Base-by-base conservation (phyloP, 2,113 vertebrate genomes). In the Myotis brandtii region DNA sequence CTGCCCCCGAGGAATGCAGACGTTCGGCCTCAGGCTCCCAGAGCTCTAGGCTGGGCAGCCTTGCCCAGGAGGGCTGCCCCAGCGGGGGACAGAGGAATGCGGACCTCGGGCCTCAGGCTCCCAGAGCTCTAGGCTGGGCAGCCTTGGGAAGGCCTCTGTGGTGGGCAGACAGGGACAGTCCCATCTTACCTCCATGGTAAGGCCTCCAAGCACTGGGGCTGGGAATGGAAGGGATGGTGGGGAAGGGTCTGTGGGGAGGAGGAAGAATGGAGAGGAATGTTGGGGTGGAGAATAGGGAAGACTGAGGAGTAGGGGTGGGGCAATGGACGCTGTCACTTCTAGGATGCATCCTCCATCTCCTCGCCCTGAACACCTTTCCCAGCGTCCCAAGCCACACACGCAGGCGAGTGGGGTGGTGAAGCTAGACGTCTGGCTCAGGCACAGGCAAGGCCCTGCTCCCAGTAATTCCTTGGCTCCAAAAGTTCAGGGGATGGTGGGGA, bases 351-450 rank as follows among this genome's bases (percentile, higher is more conserved):
- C 21, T 17, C 46, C 14, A 18, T 13, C 30, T 72, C 30, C 12
- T 70, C 0, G 3, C 14, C 85, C 32, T 23, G 64, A n/a, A 77
- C 8, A 43, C 6, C 56, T 40, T 54, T 67, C 37, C 50, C 21
- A 8, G 69, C 5, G 0, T 14, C 37, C 18, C 17, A 30, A 64
- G 17, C 43, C 48, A 12, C 1, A 25, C 0, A 1, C 0, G 14
- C 37, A 69, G 52, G 7, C 10, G 0, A 9, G 34, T 20, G 32
- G 8, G 23, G 13, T 32, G 46, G 2, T 27, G 40, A 95, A 91
- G 32, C 50, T 32, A 4, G 16, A 16, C n/a, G 20, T 48, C 72
- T 62, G 86, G 69, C 13, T 17, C 43, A 3, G 3, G 13, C n/a
- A 16, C 17, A 25, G 75, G n/a, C 48, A 34, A 56, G 40, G 67